A percentile compares a stretch with the other conserved stretches of the same genome.
Conservation (phyloP, 2,888 invertebrate species). For the Mesochorus sp. region DNA sequence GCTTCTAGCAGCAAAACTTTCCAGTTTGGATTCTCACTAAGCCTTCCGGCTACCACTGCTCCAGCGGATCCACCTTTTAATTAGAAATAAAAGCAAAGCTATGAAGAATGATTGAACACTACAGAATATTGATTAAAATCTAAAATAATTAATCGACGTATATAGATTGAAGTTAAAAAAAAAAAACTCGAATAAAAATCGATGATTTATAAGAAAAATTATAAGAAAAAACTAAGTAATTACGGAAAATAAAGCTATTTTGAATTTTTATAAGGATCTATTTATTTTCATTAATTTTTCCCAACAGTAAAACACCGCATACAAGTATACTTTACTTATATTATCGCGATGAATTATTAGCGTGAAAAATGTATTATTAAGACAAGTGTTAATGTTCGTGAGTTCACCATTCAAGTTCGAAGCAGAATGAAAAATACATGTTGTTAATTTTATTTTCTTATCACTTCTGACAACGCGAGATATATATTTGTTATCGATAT, state of each 20-base stretch:
- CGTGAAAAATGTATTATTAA: background rate
- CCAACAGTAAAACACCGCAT: background rate
- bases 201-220: no score
- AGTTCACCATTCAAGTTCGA: no score
- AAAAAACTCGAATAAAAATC: background rate
- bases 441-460: slow-evolving; percentile 27
- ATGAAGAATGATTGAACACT: no score
- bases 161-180: background rate
- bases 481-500: background rate
- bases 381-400: background rate
- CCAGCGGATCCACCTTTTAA: slow-evolving; percentile 85
- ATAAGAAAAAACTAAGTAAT: no score
- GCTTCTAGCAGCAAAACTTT: slow-evolving; percentile 89
- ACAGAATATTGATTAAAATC: no score
- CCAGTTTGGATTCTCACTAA: slow-evolving; percentile 86
- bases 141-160: no score
- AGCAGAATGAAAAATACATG: slow-evolving; percentile 6
- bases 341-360: background rate
- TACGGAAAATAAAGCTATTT: no score
- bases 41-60: slow-evolving; percentile 85
- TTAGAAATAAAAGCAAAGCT: background rate
- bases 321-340: background rate
- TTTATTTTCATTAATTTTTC: background rate
- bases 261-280: background rate
- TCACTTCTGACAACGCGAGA: background rate